Evolutionary conservation across 2,113 vertebrate genomes (phyloP), one percentile per base, ranked within the genome.

Genomic region (Lepidothrix coronata): DNA sequence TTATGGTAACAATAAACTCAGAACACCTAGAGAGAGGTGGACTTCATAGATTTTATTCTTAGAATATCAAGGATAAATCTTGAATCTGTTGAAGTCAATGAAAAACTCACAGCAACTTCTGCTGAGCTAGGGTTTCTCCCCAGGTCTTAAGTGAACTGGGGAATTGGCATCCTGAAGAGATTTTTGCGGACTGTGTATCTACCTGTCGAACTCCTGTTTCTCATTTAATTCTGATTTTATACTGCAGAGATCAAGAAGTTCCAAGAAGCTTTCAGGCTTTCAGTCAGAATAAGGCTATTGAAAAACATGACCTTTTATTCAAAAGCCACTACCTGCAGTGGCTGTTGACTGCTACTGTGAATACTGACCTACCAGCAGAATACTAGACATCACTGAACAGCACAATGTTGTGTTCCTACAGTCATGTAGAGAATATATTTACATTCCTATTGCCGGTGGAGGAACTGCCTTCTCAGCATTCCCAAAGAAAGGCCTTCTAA

Each of bases 271-370:
- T 97, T 94, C 70, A 84, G 93, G 86, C 92, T 96, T 97, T 95
- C 88, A 96, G 43, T 87, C 66, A 93, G 95, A 96, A 91, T 79
- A 66, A 92, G n/a, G 54, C 88, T 96, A 89, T 97, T 95, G 96
- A 96, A 96, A 97, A 97, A 78, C 96, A 84, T 96, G 96, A 97
- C 96, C 96, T 97, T 97, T 97, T 94, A 91, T 93, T 97, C 73
- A 94, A 96, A 96, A 96, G 93, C 93, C 86, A 89, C 92, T 97
- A 86, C 93, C 95, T 94, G 95, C 95, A 92, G 96, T 95, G 95
- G 93, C 83, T 96, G 90, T 94, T 96, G 96, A 92, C 93, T 93
- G 91, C 85, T 86, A 96, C 88, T 95, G 96, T 96, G 92, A 95
- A 89, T 86, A 33, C 86, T 96, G 96, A 94, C 93, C 92, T 96